A percentile compares a stretch with the other conserved stretches of the same genome.
These are phyloP conservation scores for Rhorus exstirpatorius DNA, from an alignment of 2,888 invertebrate species.

Conservation along the genomic window DNA sequence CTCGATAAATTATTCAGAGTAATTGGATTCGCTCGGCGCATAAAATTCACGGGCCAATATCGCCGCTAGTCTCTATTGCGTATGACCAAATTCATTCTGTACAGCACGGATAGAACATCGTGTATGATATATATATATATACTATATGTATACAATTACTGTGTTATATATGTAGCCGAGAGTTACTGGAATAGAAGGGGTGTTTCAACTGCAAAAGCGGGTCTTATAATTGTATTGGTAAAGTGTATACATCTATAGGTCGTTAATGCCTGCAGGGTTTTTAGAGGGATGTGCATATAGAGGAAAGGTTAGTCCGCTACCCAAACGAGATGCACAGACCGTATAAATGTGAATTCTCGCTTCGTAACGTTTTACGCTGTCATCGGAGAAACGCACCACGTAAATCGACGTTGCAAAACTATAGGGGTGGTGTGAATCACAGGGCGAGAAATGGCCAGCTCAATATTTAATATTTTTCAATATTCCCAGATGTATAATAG, in stretches of 20 bases:
- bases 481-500: constrained; percentile 52
- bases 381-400: constrained; percentile 41
- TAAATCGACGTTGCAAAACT: constrained; percentile 48
- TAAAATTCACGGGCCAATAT: constrained; percentile 77
- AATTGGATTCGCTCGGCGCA: constrained; percentile 77
- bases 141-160: constrained; percentile 22
- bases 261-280: constrained; percentile 13
- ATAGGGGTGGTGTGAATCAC: constrained; percentile 29
- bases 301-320: constrained; percentile 9
- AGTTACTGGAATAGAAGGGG: constrained; percentile 13
- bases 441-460: constrained; percentile 68
- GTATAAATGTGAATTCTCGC: constrained; percentile 33
- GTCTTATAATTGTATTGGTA: constrained; percentile 18
- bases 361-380: constrained; percentile 56
- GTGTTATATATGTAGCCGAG: constrained; percentile 12
- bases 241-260: too few relatives aligned
- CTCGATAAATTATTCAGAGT: constrained; percentile 80
- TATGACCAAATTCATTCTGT: constrained; percentile 26
- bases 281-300: background rate
- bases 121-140: too few relatives aligned
- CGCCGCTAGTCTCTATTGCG: constrained; percentile 38
- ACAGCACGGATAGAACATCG: background rate
- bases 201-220: background rate
- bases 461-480: constrained; percentile 76
- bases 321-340: constrained; percentile 32